Evolutionary conservation across 2,888 invertebrate species (phyloP), one percentile per base, ranked within the genome.

Genomic region (Caenorhabditis sulstoni): DNA sequence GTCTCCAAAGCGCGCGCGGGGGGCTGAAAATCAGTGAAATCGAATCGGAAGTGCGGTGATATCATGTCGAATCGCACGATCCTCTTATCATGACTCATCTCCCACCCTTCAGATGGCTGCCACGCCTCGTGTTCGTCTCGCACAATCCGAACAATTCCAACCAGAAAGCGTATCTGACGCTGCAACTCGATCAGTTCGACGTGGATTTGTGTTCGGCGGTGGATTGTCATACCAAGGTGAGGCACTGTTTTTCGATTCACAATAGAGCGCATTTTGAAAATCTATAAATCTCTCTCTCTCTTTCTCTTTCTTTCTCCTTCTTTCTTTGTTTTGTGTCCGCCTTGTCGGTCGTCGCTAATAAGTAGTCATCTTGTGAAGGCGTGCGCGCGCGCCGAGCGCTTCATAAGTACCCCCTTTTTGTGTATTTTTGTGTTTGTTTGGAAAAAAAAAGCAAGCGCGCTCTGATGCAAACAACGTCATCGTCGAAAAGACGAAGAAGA

Each of bases 81-180:
- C n/a, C n/a, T n/a, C n/a, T n/a, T n/a, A n/a, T n/a, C n/a, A 29
- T 29, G 29, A 41, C 41, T 41, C 14, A 14, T 41, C 41, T 37
- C 5, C 37, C 7, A 8, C 11, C 18, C 55, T 66, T 23, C 67
- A 65, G 74, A 75, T 83, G 83, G 83, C 64, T 78, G 1, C 83
- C 83, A 18, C 79, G 79, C 1, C 70, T 83, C 3, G 81, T 83
- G 11, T 79, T 81, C 57, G 77, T 78, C 14, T 81, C 83, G 7
- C 70, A 77, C 52, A 73, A 76, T 49, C 79, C 77, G 44, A 66
- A 59, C 55, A 58, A 61, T n/a, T 39, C 52, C 18, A 45, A 52
- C 52, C 67, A 62, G n/a, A 71, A 71, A 45, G 79, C 75, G 11
- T 83, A 80, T 44, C 29, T 83, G 45, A 78, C 80, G n/a, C 62